These are phyloP conservation scores for Chymomyza procnemis DNA, from an alignment of 2,888 invertebrate species.

Conservation along the genomic window DNA sequence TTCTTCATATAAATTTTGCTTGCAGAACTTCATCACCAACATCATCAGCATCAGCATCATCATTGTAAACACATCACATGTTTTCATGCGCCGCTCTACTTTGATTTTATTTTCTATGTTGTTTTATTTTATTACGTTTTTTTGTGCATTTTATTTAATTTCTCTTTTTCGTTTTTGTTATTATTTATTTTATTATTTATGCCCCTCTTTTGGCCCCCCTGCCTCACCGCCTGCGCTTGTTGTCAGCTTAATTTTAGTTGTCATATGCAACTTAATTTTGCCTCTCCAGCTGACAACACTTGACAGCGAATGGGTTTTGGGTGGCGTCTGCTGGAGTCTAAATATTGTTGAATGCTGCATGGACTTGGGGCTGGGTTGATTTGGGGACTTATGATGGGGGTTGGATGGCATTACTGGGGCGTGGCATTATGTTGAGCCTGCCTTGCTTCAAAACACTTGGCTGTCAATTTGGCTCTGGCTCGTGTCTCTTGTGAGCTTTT, in stretches of 20 bases:
- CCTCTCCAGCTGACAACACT: not conserved
- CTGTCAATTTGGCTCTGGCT: not conserved
- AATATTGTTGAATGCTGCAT: no score
- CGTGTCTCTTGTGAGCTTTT: not conserved
- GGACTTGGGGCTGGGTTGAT: not conserved
- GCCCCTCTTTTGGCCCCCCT: not conserved
- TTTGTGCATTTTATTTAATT: not conserved
- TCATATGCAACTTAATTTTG: constrained; percentile 2
- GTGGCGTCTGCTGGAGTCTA: not conserved
- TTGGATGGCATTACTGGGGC: not conserved
- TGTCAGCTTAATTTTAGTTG: constrained; percentile 2
- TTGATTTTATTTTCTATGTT: not conserved
- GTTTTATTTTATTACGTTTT: not conserved
- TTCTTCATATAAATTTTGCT: not conserved
- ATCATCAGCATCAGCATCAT: not conserved
- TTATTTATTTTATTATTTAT: not conserved
- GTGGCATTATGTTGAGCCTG: not conserved
- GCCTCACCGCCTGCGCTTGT: not conserved
- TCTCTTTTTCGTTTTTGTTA: not conserved
- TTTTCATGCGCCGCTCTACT: not conserved
- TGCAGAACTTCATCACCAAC: not conserved
- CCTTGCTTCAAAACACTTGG: not conserved
- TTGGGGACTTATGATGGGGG: no score
- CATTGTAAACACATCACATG: not conserved
- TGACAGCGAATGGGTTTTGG: not conserved